Percentiles rank a stretch among this genome's conserved stretches.
Conservation (phyloP, 2,888 invertebrate species). For the Hypsopygia costalis region DNA sequence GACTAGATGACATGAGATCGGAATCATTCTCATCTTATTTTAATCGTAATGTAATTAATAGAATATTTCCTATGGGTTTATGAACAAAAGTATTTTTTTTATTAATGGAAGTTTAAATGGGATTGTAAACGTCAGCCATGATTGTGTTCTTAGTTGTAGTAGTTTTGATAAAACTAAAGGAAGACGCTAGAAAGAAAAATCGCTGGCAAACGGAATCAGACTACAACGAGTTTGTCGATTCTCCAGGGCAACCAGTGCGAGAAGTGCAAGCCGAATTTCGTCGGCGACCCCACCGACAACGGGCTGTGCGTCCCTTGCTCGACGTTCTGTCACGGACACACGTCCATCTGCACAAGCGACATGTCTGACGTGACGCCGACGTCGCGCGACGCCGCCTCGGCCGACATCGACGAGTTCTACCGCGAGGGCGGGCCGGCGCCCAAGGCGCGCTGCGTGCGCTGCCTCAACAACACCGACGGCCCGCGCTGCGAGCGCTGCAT, state of each 20-base stretch:
- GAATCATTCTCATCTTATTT: too few species aligned
- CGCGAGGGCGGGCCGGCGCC: conserved; percentile 72
- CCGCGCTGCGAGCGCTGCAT: conserved; percentile 91
- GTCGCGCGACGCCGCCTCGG: conserved; percentile 67
- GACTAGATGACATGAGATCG: too few species aligned
- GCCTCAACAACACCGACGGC: conserved; percentile 91
- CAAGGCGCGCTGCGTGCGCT: conserved; percentile 91
- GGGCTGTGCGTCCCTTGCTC: conserved; percentile 93
- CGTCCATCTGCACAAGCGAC: conserved; percentile 87
- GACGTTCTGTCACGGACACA: conserved; percentile 95
- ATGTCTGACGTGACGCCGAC: conserved; percentile 59
- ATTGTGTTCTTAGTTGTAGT: too few species aligned
- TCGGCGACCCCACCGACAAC: conserved; percentile 94
- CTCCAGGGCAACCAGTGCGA: conserved; percentile 92
- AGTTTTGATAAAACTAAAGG: too few species aligned
- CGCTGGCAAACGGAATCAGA: too few species aligned
- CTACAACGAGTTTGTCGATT: not conserved
- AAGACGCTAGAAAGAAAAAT: too few species aligned
- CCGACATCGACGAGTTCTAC: conserved; percentile 82
- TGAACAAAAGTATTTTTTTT: too few species aligned
- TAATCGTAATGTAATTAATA: too few species aligned
- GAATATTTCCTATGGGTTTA: too few species aligned
- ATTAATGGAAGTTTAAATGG: too few species aligned
- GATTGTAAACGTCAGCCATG: too few species aligned
- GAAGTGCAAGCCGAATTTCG: conserved; percentile 93